Conservation (phyloP, 2,113 vertebrate species). For the Leuciscus idus region DNA sequence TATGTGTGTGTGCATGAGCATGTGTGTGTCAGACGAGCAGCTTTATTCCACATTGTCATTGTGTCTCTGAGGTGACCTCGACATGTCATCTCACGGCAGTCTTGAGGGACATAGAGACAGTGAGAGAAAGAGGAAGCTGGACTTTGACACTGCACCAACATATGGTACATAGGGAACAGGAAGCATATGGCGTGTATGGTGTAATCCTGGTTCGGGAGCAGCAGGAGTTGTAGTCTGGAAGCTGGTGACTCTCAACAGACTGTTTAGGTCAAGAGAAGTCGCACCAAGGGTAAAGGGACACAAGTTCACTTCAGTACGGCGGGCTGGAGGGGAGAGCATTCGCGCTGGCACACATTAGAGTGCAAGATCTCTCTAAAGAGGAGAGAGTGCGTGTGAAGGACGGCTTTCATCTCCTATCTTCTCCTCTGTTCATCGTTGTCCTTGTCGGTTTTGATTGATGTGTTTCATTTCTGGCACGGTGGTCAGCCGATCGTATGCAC, state of each 20-base stretch:
- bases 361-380: conserved; percentile 32
- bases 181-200: conserved; percentile 53
- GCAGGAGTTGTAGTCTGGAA: conserved; percentile 40
- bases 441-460: conserved; percentile 39
- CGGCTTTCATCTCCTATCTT: neutral
- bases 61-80: conserved; percentile 44
- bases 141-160: conserved; percentile 41
- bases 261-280: conserved; percentile 54
- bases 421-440: conserved; percentile 26
- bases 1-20: neutral
- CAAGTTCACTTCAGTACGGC: conserved; percentile 26
- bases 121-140: conserved; percentile 16
- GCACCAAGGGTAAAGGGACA: conserved; percentile 45
- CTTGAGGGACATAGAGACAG: conserved; percentile 22
- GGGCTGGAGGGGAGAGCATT: neutral
- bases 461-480: conserved; percentile 29
- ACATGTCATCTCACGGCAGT: conserved; percentile 40
- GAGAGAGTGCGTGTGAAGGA: neutral
- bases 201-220: conserved; percentile 46
- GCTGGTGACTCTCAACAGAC: conserved; percentile 46
- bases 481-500: conserved; percentile 24
- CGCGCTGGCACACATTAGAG: conserved; percentile 36
- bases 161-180: conserved; percentile 49
- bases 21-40: neutral
- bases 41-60: conserved; percentile 22